phyloP scores from a whole-genome alignment of 1,140 invertebrate genomes.

The Bombus affinis region DNA sequence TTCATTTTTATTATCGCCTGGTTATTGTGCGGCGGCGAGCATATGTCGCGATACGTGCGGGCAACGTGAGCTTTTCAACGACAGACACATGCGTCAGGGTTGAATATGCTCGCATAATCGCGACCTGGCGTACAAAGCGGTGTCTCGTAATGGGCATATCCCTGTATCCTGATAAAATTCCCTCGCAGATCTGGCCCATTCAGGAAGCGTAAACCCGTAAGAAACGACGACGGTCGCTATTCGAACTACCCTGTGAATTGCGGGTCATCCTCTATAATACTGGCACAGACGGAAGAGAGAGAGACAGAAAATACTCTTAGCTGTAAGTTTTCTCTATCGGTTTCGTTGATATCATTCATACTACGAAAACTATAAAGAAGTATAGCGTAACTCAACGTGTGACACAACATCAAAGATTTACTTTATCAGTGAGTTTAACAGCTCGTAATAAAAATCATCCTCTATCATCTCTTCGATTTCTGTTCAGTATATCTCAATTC shows the following conservation, averaged over 20 bases:
- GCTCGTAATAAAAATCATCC: too few species aligned
- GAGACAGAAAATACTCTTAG: not conserved
- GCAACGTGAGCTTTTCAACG: constrained; percentile 37
- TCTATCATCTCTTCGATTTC: too few species aligned
- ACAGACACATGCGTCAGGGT: constrained; percentile 11
- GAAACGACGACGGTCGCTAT: constrained; percentile 43
- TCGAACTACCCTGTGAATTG: constrained; percentile 48
- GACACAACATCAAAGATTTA: too few species aligned
- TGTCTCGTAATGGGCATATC: constrained; percentile 44
- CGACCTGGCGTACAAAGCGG: constrained; percentile 48
- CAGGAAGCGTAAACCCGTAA: constrained; percentile 67
- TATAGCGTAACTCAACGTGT: too few species aligned
- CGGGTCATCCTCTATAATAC: constrained; percentile 38
- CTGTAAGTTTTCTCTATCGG: not conserved
- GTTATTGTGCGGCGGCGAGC: constrained; percentile 46
- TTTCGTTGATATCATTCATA: not conserved
- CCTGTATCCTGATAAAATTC: constrained; percentile 57
- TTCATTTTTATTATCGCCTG: constrained; percentile 61
- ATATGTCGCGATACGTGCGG: constrained; percentile 36
- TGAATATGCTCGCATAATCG: constrained; percentile 60
- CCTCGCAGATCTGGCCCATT: constrained; percentile 42
- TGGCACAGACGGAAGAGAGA: not conserved
- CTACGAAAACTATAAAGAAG: not conserved
- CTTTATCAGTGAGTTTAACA: too few species aligned
- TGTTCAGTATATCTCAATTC: too few species aligned